Conservation (phyloP, 2,888 invertebrate genomes). For the Clepsis dumicolana region DNA sequence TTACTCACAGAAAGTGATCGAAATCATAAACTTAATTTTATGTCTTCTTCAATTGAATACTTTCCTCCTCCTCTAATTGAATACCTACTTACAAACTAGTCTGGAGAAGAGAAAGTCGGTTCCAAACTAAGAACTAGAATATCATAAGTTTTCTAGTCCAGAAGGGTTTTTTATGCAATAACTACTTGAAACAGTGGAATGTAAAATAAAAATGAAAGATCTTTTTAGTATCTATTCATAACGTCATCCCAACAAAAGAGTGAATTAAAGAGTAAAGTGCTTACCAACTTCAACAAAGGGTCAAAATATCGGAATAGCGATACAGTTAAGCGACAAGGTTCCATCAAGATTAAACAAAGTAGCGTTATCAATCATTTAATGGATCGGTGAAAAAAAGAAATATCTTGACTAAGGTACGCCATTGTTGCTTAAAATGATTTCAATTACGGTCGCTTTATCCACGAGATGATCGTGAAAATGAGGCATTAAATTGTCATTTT, state of each 20-base stretch:
- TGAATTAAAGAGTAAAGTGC: background rate
- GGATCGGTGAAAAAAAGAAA: slow-evolving; percentile 32
- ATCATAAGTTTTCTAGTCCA: too few species aligned
- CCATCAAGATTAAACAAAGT: slow-evolving; percentile 34
- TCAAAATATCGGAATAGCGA: slow-evolving; percentile 24
- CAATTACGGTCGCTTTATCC: slow-evolving; percentile 24
- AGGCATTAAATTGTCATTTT: slow-evolving; percentile 8
- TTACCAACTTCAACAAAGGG: slow-evolving; percentile 14
- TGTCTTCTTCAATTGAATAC: too few species aligned
- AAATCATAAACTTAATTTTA: too few species aligned
- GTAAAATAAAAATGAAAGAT: too few species aligned
- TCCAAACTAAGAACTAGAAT: too few species aligned
- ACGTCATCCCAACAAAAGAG: background rate
- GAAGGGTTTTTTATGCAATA: too few species aligned
- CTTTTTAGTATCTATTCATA: too few species aligned
- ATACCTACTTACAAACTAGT: too few species aligned
- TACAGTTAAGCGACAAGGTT: slow-evolving; percentile 30
- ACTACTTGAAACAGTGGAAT: too few species aligned
- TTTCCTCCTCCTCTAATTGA: too few species aligned
- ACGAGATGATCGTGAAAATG: slow-evolving; percentile 22
- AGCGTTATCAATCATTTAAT: slow-evolving; percentile 42
- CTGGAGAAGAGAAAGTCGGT: too few species aligned
- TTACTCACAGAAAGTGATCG: too few species aligned
- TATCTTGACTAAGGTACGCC: slow-evolving; percentile 30
- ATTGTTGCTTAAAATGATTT: slow-evolving; percentile 34